phyloP scores from a whole-genome alignment of 2,888 invertebrate species.

The Dromius quadrimaculatus region DNA sequence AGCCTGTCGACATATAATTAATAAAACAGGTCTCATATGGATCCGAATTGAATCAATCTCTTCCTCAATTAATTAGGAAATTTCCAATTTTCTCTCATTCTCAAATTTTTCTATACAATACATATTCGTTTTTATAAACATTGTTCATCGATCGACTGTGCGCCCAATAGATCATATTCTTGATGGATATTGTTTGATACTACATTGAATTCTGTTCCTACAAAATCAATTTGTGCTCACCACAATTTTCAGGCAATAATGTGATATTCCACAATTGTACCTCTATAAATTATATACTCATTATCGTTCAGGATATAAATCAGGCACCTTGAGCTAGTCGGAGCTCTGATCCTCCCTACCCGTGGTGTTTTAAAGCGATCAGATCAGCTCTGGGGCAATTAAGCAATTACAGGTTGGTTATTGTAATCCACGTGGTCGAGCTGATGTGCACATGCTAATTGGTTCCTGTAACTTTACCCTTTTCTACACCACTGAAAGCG shows the following conservation, averaged over 20 bases:
- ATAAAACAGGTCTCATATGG: conserved; percentile 37
- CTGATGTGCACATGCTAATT: conserved; percentile 46
- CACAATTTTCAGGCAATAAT: no score
- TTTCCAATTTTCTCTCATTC: not conserved
- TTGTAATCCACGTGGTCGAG: conserved; percentile 43
- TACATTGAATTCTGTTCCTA: no score
- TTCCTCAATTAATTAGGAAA: not conserved
- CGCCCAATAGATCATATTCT: no score
- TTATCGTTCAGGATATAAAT: conserved; percentile 36
- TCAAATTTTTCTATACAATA: no score
- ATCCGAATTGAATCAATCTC: conserved; percentile 4
- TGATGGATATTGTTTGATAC: no score
- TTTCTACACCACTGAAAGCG: conserved; percentile 5
- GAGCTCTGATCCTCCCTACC: not conserved
- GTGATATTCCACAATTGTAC: no score
- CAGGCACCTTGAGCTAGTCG: conserved; percentile 11
- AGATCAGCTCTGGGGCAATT: conserved; percentile 46
- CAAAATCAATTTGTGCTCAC: no score
- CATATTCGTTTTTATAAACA: no score
- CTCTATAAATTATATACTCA: no score
- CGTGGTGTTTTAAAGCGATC: conserved; percentile 48
- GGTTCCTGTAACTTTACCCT: not conserved
- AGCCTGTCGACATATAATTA: conserved; percentile 48
- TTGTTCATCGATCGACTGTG: no score
- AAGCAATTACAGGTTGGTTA: conserved; percentile 52